Evolutionary conservation across 1,140 invertebrate species (phyloP).

Genomic region (Rhopalosiphum maidis): DNA sequence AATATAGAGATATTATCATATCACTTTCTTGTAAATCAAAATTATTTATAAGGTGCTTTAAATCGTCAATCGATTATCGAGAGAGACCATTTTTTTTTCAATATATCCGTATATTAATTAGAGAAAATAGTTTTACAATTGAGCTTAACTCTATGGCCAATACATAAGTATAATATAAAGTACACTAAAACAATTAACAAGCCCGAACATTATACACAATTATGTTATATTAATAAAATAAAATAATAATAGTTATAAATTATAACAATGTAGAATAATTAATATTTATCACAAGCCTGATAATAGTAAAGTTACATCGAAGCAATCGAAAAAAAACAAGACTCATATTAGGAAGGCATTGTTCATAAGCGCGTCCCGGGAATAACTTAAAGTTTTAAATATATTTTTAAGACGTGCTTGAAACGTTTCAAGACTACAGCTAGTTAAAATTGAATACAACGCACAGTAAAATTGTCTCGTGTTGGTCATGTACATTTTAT

Average conservation of each 20-base stretch:
- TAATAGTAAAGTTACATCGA: not conserved
- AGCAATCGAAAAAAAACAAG: not conserved
- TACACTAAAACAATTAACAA: not conserved
- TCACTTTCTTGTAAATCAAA: not conserved
- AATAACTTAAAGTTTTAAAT: not conserved
- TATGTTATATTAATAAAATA: not conserved
- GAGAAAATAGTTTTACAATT: slow-evolving; percentile 29
- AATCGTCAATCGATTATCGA: not conserved
- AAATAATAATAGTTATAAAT: not conserved
- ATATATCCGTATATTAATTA: not conserved
- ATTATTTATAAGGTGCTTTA: not conserved
- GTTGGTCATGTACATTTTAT: not conserved
- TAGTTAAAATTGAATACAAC: not conserved
- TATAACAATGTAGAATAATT: not conserved
- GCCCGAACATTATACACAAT: not conserved
- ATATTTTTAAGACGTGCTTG: not conserved
- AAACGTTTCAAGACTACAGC: not conserved
- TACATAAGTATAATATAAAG: not conserved
- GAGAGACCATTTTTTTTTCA: not conserved
- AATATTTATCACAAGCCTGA: not conserved
- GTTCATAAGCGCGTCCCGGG: not conserved
- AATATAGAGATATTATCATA: slow-evolving; percentile 15
- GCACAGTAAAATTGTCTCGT: not conserved
- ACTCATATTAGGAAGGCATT: not conserved
- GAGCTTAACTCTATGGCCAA: slow-evolving; percentile 41